Evolutionary conservation across 2,888 invertebrate species (phyloP), one percentile per base, ranked within the genome.

Genomic region (Rhagium mordax): DNA sequence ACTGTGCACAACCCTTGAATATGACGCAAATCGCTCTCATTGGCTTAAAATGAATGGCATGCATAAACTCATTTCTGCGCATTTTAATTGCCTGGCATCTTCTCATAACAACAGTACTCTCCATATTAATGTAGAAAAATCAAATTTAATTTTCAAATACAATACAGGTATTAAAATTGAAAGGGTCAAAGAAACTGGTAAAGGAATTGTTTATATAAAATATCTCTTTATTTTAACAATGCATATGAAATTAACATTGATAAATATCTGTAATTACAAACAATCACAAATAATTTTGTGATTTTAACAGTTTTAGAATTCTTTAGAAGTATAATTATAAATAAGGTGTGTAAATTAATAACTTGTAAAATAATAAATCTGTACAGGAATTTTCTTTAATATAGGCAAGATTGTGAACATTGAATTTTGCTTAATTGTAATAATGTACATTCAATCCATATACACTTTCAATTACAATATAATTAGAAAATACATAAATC

Each of bases 221-320:
- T 67, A 67, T 55, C 41, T 57, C 67, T 67, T 67, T 67, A 67
- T 67, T 70, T 75, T 78, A 81, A 81, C 80, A 81, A 79, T 78
- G 70, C 78, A 78, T 80, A 81, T 78, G 78, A 81, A 80, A 81
- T 76, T 78, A 81, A 81, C 81, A 80, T 79, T 76, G 78, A 77
- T 78, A 78, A 74, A 73, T 72, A 64, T 78, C 71, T 78, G 74
- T 68, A 74, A 71, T 71, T 73, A 75, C 69, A 74, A 77, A 77
- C 74, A 73, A 75, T 77, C 75, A 77, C 77, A 75, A 77, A 70
- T 21, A 70, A 18, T 48, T 33, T 55, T 47, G 29, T 57, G 67
- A 67, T 24, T 18, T 60, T 60, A 67, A 57, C 70, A 61, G 48
- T 55, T 68, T 65, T 74, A 74, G 67, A 66, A 70, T 67, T 41